Conservation (phyloP, 2,113 vertebrate genomes). For the Muntiacus muntjak region DNA sequence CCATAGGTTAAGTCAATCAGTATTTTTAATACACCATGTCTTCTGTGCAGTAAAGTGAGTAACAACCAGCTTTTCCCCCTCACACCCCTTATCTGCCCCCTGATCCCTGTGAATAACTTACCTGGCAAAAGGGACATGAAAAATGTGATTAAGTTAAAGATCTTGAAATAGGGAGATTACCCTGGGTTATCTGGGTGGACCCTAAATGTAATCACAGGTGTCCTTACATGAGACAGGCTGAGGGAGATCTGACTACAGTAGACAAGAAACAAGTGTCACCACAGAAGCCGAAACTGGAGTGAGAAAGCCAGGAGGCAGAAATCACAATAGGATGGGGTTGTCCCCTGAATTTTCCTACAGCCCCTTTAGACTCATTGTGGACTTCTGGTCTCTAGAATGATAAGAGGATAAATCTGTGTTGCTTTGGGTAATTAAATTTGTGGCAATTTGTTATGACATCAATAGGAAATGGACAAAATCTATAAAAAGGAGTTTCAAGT, state of each 20-base stretch:
- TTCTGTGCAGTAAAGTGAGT: background rate
- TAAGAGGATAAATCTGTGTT: background rate
- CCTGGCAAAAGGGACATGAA: background rate
- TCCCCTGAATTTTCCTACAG: background rate
- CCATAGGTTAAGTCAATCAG: background rate
- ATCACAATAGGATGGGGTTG: background rate
- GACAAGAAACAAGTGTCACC: background rate
- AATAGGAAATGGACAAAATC: background rate
- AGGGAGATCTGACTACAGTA: background rate
- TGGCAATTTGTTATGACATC: background rate
- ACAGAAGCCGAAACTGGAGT: background rate
- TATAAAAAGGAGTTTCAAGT: background rate
- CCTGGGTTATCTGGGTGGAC: background rate
- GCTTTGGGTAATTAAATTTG: background rate
- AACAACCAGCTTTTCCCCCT: fast-evolving
- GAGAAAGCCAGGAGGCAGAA: background rate
- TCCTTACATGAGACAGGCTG: background rate
- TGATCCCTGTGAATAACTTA: background rate
- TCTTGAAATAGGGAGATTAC: background rate
- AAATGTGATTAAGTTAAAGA: background rate
- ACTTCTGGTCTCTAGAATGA: background rate
- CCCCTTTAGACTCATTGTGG: background rate
- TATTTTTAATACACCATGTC: background rate
- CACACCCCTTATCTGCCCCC: no score
- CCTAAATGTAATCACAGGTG: background rate